Evolutionary conservation across 2,888 invertebrate genomes (phyloP), one percentile per base, ranked within the genome.

Genomic region (Drosophila crucigera): DNA sequence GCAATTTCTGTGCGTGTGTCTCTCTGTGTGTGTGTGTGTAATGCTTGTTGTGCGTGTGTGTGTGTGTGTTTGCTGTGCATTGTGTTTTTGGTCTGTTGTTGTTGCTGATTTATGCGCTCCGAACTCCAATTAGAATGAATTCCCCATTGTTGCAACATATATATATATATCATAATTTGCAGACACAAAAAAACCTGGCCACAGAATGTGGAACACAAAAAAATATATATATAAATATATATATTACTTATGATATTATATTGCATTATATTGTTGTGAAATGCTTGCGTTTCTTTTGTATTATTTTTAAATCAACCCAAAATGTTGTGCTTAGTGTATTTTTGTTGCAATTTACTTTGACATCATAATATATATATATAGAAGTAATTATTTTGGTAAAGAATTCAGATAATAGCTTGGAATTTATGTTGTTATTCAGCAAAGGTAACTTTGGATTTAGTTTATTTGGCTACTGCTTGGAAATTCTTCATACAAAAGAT

Each of bases 71-170:
- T 35, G 49, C 4, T 35, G 52, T 53, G 65, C 22, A 33, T 63
- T 52, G 65, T 33, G 50, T 28, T 52, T 63, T 66, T 52, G 41
- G 41, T 35, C 52, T 55, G 63, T 16, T 43, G 14, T 50, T 64
- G 31, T 49, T 41, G 25, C 53, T 67, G 70, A 71, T 69, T 71
- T 71, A 71, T 69, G 70, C 43, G 30, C 41, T 61, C 55, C 4
- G 14, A 31, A 58, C 60, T 55, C 73, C 72, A 80, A 82, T 80
- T 68, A 56, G 73, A 76, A 39, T 55, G 25, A 41, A 61, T 55
- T 68, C 47, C 33, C 49, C 58, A 72, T 69, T 68, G 49, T 71
- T 55, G 47, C 50, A 55, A 39, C 56, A 28, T n/a, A n/a, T n/a
- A n/a, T n/a, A n/a, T n/a, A n/a, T n/a, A n/a, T n/a, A 35, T 66